These are phyloP conservation scores for Odocoileus virginianus DNA, from an alignment of 2,113 vertebrate genomes.

Conservation along the genomic window DNA sequence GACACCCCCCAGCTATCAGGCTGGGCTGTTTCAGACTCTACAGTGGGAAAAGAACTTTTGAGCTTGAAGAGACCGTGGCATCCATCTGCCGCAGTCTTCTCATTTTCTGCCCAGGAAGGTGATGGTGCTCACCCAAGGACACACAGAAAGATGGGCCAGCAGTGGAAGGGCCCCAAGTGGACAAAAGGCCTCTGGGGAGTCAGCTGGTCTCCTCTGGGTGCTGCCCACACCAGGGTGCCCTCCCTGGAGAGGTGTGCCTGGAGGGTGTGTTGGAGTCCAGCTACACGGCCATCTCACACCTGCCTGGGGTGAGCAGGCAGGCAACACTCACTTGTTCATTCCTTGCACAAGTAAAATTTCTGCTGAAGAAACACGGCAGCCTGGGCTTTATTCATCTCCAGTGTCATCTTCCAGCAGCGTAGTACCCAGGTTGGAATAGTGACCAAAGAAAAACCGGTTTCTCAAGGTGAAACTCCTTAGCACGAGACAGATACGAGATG, in stretches of 20 bases:
- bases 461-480: not conserved
- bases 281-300: not conserved
- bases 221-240: too few relatives aligned
- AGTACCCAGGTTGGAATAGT: not conserved
- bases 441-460: not conserved
- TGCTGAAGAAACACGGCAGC: not conserved
- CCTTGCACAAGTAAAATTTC: not conserved
- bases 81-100: not conserved
- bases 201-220: not conserved
- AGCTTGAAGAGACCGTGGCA: not conserved
- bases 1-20: not conserved
- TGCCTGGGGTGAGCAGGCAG: not conserved
- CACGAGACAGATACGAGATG: not conserved
- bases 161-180: not conserved
- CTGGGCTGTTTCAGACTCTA: not conserved
- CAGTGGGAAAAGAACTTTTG: not conserved
- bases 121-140: not conserved
- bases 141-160: fast-evolving
- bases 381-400: not conserved
- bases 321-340: not conserved
- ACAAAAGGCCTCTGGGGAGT: not conserved
- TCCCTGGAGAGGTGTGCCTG: not conserved
- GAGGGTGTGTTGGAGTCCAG: fast-evolving
- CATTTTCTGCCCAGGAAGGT: not conserved
- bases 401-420: not conserved